A percentile compares a stretch with the other conserved stretches of the same genome.
phyloP scores from a whole-genome alignment of 2,797 vertebrate genomes.

The Enoplosus armatus region DNA sequence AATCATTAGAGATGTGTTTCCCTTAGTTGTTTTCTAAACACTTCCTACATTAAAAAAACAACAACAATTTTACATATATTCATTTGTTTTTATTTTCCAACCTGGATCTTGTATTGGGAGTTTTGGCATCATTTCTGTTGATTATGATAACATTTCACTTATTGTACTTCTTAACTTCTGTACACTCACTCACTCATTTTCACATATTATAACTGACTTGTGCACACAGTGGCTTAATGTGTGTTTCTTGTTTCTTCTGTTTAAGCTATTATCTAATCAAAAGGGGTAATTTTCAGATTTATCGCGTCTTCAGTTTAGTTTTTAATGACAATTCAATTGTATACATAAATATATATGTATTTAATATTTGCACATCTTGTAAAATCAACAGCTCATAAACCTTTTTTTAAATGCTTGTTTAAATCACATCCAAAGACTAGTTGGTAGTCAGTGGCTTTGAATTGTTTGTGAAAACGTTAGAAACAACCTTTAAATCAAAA shows the following conservation, averaged over 20 bases:
- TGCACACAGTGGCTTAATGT: not conserved
- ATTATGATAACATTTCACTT: constrained; percentile 5
- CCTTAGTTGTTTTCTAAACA: no score
- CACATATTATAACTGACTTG: not conserved
- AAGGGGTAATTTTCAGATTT: not conserved
- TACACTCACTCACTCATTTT: not conserved
- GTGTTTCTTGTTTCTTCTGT: not conserved
- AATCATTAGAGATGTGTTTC: not conserved
- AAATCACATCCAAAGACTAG: not conserved
- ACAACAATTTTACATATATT: not conserved
- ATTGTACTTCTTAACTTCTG: no score
- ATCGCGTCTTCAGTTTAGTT: not conserved
- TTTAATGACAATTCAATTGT: not conserved
- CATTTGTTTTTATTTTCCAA: not conserved
- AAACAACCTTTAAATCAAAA: constrained; percentile 2
- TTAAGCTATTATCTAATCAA: not conserved
- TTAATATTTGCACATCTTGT: not conserved
- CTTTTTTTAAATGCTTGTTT: not conserved
- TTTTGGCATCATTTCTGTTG: not conserved
- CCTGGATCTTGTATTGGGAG: not conserved
- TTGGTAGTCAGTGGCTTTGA: not conserved
- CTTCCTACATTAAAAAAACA: no score
- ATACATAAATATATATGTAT: not conserved
- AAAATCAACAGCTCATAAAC: not conserved
- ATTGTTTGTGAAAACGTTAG: not conserved